phyloP scores from a whole-genome alignment of 2,888 invertebrate species.

The Phymatocera aterrima region DNA sequence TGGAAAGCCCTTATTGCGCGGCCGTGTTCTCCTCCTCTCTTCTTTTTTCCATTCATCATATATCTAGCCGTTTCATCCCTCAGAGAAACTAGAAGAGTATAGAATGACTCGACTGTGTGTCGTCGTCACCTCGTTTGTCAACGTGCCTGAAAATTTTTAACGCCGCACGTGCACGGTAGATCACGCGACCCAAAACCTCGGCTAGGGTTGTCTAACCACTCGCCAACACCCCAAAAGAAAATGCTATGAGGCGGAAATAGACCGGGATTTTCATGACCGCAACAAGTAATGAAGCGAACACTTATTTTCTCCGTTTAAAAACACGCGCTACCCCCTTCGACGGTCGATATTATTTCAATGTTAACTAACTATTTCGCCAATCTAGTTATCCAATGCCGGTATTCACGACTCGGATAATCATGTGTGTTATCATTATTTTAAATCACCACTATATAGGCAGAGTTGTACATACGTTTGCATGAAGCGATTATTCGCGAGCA shows the following conservation, averaged over 20 bases:
- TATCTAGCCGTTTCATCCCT: neutral
- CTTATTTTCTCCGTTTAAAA: no score
- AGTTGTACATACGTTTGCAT: neutral
- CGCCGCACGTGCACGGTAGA: neutral
- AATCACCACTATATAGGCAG: no score
- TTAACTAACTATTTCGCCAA: no score
- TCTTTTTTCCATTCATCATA: neutral
- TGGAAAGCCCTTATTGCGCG: neutral
- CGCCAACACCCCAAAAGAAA: neutral
- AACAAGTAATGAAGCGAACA: no score
- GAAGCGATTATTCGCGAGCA: neutral
- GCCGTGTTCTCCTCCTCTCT: neutral
- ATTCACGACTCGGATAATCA: no score
- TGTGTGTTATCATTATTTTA: no score
- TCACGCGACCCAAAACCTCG: neutral
- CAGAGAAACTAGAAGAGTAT: neutral
- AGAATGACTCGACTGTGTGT: constrained; percentile 27
- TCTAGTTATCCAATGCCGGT: no score
- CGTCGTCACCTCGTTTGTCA: constrained; percentile 1
- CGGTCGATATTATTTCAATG: no score
- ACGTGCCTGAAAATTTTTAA: constrained; percentile 13
- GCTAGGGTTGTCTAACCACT: constrained; percentile 11
- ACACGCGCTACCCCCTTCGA: no score
- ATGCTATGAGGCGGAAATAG: constrained; percentile 9
- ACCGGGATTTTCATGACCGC: neutral